These are phyloP conservation scores for Alviniconcha marisindica DNA, from an alignment of 1,140 invertebrate genomes.

Conservation along the genomic window DNA sequence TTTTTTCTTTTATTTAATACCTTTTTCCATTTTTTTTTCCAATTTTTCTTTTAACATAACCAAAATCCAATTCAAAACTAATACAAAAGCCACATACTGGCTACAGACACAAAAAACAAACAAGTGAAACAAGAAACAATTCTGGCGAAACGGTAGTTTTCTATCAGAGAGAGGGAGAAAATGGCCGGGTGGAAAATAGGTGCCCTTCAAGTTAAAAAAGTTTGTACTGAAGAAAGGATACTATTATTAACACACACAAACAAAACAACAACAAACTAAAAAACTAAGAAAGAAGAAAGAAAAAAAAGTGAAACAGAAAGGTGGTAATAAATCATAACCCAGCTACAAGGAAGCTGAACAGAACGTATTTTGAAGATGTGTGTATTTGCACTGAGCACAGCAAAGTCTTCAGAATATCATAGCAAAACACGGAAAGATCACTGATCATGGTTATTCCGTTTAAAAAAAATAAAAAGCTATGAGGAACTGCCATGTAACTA, in stretches of 20 bases:
- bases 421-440: no score
- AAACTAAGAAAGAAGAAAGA: no score
- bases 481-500: no score
- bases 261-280: neutral
- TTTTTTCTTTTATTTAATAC: conserved; percentile 32
- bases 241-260: neutral
- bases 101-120: conserved; percentile 38
- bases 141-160: neutral
- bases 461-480: no score
- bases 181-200: neutral
- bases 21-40: conserved; percentile 31
- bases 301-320: no score
- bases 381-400: no score
- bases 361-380: no score
- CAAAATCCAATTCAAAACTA: conserved; percentile 37
- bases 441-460: no score
- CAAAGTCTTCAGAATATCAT: no score
- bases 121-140: conserved; percentile 27
- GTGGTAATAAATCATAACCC: no score
- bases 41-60: conserved; percentile 38
- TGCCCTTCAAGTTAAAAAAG: neutral
- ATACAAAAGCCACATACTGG: conserved; percentile 40
- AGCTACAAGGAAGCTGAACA: no score
- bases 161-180: conserved; percentile 11
- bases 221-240: neutral